phyloP scores from a whole-genome alignment of 2,888 invertebrate genomes.

The Dasypogon diadema region DNA sequence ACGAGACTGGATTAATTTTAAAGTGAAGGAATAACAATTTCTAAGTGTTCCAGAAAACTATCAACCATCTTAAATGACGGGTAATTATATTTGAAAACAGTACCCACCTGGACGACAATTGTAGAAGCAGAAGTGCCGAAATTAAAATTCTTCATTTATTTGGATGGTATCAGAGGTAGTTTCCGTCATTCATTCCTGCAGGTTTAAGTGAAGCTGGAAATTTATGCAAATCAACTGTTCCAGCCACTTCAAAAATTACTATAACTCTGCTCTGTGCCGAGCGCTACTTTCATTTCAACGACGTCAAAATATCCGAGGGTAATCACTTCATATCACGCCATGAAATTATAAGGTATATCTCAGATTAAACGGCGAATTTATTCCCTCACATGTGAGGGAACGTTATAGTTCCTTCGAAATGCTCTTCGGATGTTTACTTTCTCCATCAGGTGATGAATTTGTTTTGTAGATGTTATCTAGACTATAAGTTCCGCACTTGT shows the following conservation, averaged over 20 bases:
- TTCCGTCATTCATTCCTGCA: neutral
- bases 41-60: neutral
- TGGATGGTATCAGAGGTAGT: neutral
- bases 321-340: neutral
- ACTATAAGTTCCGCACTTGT: too few relatives aligned
- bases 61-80: neutral
- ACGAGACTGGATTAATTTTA: neutral
- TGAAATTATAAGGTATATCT: too few relatives aligned
- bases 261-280: neutral
- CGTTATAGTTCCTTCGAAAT: too few relatives aligned
- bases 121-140: constrained; percentile 3
- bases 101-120: neutral
- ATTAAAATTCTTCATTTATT: constrained; percentile 24
- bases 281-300: neutral
- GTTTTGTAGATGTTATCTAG: too few relatives aligned
- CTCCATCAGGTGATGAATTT: too few relatives aligned
- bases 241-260: constrained; percentile 29
- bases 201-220: constrained; percentile 3
- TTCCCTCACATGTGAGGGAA: too few relatives aligned
- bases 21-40: too few relatives aligned
- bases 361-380: too few relatives aligned
- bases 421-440: too few relatives aligned
- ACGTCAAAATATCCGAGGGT: constrained; percentile 18
- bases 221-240: constrained; percentile 20
- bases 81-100: neutral